Percentiles rank a stretch among this genome's conserved stretches.
Conservation (phyloP, 2,797 vertebrate genomes). For the Novumbra hubbsi region DNA sequence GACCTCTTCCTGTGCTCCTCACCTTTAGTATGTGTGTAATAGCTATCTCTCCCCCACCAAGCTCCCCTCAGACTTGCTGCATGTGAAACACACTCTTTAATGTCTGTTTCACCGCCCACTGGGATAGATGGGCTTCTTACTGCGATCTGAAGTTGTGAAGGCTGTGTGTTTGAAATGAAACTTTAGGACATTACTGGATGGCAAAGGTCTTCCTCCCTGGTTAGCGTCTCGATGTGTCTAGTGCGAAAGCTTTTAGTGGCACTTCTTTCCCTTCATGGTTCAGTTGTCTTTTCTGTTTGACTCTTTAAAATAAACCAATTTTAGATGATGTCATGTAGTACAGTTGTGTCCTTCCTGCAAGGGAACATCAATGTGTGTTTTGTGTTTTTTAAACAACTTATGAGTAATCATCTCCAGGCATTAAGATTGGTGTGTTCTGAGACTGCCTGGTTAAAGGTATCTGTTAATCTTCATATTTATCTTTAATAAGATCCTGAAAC, state of each 20-base stretch:
- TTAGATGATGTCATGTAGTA: slow-evolving; percentile 18
- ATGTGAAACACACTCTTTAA: slow-evolving; percentile 41
- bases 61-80: slow-evolving; percentile 25
- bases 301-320: slow-evolving; percentile 25
- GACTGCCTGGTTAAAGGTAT: slow-evolving; percentile 20
- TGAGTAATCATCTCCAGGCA: slow-evolving; percentile 10
- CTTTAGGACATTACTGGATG: slow-evolving; percentile 17
- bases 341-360: slow-evolving; percentile 30
- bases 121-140: slow-evolving; percentile 18
- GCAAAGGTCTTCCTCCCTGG: slow-evolving; percentile 21
- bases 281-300: slow-evolving; percentile 38
- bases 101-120: slow-evolving; percentile 29
- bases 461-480: not conserved
- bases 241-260: slow-evolving; percentile 60
- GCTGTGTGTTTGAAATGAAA: slow-evolving; percentile 30
- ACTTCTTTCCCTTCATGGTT: slow-evolving; percentile 36
- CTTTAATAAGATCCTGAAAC: no score
- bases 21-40: slow-evolving; percentile 49
- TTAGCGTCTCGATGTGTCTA: slow-evolving; percentile 29
- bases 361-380: slow-evolving; percentile 33
- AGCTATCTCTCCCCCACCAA: slow-evolving; percentile 26
- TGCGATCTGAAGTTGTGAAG: slow-evolving; percentile 33
- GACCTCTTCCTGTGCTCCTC: slow-evolving; percentile 42
- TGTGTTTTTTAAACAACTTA: slow-evolving; percentile 16
- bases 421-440: slow-evolving; percentile 20